Evolutionary conservation across 2,797 vertebrate species (phyloP).

Genomic region (Potorous gilbertii): DNA sequence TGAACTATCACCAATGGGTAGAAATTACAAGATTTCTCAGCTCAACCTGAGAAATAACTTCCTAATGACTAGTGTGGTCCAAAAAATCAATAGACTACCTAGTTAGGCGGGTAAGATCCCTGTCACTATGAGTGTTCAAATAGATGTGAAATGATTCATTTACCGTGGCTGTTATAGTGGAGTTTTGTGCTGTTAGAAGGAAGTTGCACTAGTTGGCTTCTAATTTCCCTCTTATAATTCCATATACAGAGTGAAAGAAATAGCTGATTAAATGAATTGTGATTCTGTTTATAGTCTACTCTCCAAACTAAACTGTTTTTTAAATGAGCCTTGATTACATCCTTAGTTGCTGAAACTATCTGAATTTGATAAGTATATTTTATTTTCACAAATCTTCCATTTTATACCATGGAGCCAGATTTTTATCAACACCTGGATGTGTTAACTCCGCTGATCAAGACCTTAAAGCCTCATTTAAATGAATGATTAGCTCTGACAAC

Average conservation of each 20-base stretch:
- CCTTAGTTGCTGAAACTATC: neutral
- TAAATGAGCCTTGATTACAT: neutral
- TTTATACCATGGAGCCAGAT: rapidly evolving
- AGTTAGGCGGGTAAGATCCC: neutral
- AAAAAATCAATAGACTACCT: neutral
- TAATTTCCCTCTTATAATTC: neutral
- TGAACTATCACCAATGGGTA: neutral
- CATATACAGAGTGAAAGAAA: neutral
- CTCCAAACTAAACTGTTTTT: neutral
- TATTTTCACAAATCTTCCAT: rapidly evolving
- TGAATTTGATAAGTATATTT: rapidly evolving
- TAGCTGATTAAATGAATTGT: neutral
- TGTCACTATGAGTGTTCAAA: neutral
- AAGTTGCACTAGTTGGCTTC: neutral
- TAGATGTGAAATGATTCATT: neutral
- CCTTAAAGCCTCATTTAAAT: neutral
- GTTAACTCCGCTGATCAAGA: neutral
- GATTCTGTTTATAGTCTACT: neutral
- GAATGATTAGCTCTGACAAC: no score
- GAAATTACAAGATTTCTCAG: neutral
- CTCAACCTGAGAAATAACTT: neutral
- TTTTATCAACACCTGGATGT: neutral
- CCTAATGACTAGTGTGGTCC: neutral
- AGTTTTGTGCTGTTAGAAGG: neutral
- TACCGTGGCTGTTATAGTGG: neutral